phyloP scores from a whole-genome alignment of 2,113 vertebrate species.

The Turnix velox region DNA sequence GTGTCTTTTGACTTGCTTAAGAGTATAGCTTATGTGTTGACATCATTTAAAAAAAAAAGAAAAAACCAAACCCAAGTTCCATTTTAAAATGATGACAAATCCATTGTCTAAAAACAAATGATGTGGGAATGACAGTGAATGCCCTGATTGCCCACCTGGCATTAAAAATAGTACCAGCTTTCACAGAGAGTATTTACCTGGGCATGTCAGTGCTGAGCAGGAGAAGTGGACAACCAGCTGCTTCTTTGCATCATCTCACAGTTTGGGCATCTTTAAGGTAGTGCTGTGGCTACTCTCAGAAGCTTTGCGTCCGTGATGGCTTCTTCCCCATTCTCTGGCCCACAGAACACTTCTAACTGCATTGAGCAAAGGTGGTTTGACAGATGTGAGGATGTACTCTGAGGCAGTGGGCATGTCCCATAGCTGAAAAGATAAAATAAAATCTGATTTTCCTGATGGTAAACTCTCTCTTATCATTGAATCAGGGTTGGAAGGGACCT shows the following conservation, averaged over 20 bases:
- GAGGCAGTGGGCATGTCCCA: accelerated
- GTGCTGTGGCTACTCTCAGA: background rate
- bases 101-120: background rate
- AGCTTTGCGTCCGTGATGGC: background rate
- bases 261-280: background rate
- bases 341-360: background rate
- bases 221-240: background rate
- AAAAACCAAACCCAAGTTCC: background rate
- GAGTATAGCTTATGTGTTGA: conserved; percentile 36
- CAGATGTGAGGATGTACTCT: background rate
- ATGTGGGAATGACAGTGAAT: background rate
- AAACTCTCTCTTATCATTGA: too few species aligned
- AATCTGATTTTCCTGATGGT: background rate
- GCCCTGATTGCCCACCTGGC: background rate
- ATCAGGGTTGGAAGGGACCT: too few species aligned
- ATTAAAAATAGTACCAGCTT: background rate
- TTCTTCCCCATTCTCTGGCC: background rate
- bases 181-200: background rate
- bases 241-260: background rate
- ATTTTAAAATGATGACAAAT: conserved; percentile 29
- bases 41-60: conserved; percentile 10
- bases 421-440: background rate
- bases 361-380: background rate
- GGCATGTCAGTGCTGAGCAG: background rate
- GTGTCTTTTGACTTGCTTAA: conserved; percentile 35